Evolutionary conservation across 2,888 invertebrate genomes (phyloP).

Genomic region (Achlya flavicornis): DNA sequence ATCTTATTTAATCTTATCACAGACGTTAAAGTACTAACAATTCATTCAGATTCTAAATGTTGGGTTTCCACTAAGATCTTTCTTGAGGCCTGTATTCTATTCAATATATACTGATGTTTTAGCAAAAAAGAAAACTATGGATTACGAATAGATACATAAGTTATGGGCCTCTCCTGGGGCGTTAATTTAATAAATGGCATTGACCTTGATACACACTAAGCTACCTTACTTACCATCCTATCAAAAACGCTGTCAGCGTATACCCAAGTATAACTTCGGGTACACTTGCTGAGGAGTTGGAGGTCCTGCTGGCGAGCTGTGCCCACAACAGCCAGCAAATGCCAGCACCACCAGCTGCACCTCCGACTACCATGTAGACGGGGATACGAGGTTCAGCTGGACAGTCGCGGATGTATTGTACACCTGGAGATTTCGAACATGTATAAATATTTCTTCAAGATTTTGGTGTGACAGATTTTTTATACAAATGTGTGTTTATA

Average conservation of each 20-base stretch:
- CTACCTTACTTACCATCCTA: slow-evolving; percentile 83
- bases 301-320: slow-evolving; percentile 85
- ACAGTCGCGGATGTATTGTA: slow-evolving; percentile 91
- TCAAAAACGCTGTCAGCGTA: slow-evolving; percentile 87
- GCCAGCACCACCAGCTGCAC: slow-evolving; percentile 88
- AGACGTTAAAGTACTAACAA: no score
- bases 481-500: no score
- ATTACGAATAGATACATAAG: no score
- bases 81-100: not conserved
- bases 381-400: slow-evolving; percentile 90
- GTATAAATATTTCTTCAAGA: not conserved
- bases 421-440: slow-evolving; percentile 78
- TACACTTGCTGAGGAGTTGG: slow-evolving; percentile 80
- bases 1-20: no score
- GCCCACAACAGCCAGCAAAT: slow-evolving; percentile 87
- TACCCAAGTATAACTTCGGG: slow-evolving; percentile 86
- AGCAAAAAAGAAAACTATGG: not conserved
- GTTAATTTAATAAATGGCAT: no score
- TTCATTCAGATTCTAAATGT: not conserved
- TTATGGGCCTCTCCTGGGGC: no score
- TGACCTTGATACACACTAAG: no score
- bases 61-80: not conserved
- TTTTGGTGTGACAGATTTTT: not conserved
- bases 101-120: not conserved
- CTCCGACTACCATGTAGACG: slow-evolving; percentile 93